phyloP scores from a whole-genome alignment of 2,888 invertebrate genomes.

The Cryptocephalus primarius region DNA sequence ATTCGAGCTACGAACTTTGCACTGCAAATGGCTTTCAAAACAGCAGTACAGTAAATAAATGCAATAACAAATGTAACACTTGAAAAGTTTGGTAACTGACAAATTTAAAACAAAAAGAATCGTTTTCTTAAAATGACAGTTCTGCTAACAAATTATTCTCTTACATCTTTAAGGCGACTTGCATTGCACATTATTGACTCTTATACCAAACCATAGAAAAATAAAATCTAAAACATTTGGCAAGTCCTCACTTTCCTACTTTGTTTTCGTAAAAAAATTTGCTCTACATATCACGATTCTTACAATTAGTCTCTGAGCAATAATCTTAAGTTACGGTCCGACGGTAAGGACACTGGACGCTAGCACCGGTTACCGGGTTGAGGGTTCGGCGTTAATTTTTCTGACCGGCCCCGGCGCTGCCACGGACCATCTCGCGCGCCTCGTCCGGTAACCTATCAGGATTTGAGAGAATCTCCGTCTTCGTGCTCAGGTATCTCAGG shows the following conservation, averaged over 20 bases:
- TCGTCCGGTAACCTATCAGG: slow-evolving; percentile 84
- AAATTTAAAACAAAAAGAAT: too few relatives aligned
- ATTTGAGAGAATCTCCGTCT: slow-evolving; percentile 84
- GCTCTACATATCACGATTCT: slow-evolving; percentile 12
- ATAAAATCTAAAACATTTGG: slow-evolving; percentile 6
- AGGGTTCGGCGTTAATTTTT: slow-evolving; percentile 7
- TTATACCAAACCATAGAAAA: slow-evolving; percentile 2
- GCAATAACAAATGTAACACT: slow-evolving; percentile 3
- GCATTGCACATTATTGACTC: neutral
- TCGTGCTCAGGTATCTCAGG: slow-evolving; percentile 78
- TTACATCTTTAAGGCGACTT: slow-evolving; percentile 2
- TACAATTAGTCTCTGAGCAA: slow-evolving; percentile 12
- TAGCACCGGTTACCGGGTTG: neutral
- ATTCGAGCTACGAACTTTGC: too few relatives aligned
- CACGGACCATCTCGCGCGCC: slow-evolving; percentile 61
- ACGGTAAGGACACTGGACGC: neutral
- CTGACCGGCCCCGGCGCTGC: neutral
- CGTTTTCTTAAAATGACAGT: neutral
- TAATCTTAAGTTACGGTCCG: neutral
- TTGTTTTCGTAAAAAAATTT: slow-evolving; percentile 8
- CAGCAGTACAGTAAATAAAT: neutral
- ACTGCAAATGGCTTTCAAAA: too few relatives aligned
- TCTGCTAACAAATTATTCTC: neutral
- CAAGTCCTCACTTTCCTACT: slow-evolving; percentile 5
- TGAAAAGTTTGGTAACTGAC: too few relatives aligned